A percentile compares a stretch with the other conserved stretches of the same genome.
Evolutionary conservation across 2,797 vertebrate genomes (phyloP).

Genomic region (Ceyx erithaca): DNA sequence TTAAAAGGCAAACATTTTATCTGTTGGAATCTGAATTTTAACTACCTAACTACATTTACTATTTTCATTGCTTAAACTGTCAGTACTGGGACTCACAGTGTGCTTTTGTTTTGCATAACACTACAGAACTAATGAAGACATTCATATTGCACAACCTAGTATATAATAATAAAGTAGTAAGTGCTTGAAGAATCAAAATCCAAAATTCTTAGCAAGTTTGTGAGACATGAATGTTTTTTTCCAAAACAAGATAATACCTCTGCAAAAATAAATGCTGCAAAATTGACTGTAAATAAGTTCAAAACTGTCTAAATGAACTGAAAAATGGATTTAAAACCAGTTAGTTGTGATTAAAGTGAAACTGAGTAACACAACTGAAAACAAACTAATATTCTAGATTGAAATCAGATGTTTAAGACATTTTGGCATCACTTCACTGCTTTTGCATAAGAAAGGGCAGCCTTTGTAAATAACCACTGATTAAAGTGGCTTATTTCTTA

Average conservation of each 20-base stretch:
- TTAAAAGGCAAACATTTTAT: neutral
- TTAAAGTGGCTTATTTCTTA: slow-evolving; percentile 5
- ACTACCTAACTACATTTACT: neutral
- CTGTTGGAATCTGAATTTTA: neutral
- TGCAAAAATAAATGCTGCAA: neutral
- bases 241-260: neutral
- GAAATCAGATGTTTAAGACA: neutral
- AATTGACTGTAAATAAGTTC: neutral
- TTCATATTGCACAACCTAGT: neutral
- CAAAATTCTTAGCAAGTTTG: neutral
- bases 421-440: neutral
- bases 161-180: neutral
- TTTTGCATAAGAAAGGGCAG: slow-evolving; percentile 6
- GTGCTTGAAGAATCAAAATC: neutral
- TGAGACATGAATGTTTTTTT: neutral
- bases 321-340: neutral
- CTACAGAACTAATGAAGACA: neutral
- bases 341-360: neutral
- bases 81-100: neutral
- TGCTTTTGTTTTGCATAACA: neutral
- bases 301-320: neutral
- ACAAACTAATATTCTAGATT: neutral
- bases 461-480: slow-evolving; percentile 37
- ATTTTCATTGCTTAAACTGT: neutral
- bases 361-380: neutral